These are phyloP conservation scores for Metalampra italica DNA, from an alignment of 2,888 invertebrate species.

Conservation along the genomic window DNA sequence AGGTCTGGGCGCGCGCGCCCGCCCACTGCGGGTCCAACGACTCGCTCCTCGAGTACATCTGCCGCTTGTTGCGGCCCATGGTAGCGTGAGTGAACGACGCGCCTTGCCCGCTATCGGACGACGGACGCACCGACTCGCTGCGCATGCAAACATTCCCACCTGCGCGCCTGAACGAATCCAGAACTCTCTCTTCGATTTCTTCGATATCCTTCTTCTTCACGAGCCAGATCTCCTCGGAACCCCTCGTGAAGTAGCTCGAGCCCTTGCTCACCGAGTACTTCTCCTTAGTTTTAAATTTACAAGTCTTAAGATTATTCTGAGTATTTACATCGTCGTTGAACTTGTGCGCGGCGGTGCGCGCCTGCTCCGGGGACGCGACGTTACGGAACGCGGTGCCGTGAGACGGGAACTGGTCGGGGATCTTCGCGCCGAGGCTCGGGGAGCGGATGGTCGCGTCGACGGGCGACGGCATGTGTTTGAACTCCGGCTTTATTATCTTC, in stretches of 20 bases:
- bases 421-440: conserved; percentile 62
- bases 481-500: conserved; percentile 68
- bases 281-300: conserved; percentile 61
- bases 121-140: conserved; percentile 41
- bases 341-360: conserved; percentile 33
- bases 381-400: conserved; percentile 71
- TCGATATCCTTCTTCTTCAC: conserved; percentile 75
- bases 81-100: conserved; percentile 48
- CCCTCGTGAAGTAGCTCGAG: conserved; percentile 67
- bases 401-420: conserved; percentile 65
- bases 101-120: conserved; percentile 51
- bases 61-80: conserved; percentile 47
- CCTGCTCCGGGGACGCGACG: conserved; percentile 56
- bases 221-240: conserved; percentile 71
- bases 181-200: conserved; percentile 67
- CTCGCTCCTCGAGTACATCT: conserved; percentile 61
- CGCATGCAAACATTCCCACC: conserved; percentile 51
- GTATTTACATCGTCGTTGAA: conserved; percentile 51
- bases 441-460: conserved; percentile 65
- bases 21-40: conserved; percentile 63
- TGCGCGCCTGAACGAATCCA: conserved; percentile 65
- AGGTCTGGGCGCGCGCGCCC: conserved; percentile 53
- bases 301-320: conserved; percentile 55
- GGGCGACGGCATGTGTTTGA: conserved; percentile 61
- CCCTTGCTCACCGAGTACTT: conserved; percentile 67